These are phyloP conservation scores for Adrianichthys oophorus DNA, from an alignment of 2,797 vertebrate genomes.

Conservation along the genomic window DNA sequence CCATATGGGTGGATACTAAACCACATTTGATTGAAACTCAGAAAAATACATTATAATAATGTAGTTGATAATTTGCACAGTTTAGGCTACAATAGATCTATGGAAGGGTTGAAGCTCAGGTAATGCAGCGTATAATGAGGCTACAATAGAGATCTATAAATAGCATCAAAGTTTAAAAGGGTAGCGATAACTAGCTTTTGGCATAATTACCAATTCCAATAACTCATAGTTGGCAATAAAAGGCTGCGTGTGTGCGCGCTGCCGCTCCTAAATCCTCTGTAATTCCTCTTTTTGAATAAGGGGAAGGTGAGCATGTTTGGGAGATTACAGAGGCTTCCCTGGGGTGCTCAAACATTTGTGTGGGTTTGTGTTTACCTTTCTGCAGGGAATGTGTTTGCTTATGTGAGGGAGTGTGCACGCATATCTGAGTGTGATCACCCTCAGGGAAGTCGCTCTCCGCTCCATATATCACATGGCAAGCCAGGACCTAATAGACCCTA, in stretches of 20 bases:
- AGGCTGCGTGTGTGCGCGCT: slow-evolving; percentile 4
- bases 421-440: slow-evolving; percentile 38
- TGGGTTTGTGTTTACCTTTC: slow-evolving; percentile 36
- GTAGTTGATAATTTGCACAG: no score
- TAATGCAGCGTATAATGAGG: no score
- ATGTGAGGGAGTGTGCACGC: slow-evolving; percentile 27
- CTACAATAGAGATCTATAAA: no score
- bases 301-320: slow-evolving; percentile 28
- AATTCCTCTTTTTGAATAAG: slow-evolving; percentile 26
- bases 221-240: background rate
- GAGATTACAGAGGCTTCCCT: slow-evolving; percentile 30
- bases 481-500: slow-evolving; percentile 50
- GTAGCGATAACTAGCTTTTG: no score
- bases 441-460: slow-evolving; percentile 38
- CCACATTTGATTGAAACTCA: no score
- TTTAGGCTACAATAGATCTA: no score
- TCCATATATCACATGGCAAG: slow-evolving; percentile 50
- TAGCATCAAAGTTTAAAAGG: no score
- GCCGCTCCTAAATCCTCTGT: slow-evolving; percentile 18
- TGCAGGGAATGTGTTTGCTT: slow-evolving; percentile 31
- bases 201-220: background rate
- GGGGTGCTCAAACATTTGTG: slow-evolving; percentile 20
- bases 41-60: no score
- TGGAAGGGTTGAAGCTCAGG: no score
- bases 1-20: no score